Evolutionary conservation across 2,797 vertebrate species (phyloP), one percentile per base, ranked within the genome.

Genomic region (Pygocentrus nattereri): DNA sequence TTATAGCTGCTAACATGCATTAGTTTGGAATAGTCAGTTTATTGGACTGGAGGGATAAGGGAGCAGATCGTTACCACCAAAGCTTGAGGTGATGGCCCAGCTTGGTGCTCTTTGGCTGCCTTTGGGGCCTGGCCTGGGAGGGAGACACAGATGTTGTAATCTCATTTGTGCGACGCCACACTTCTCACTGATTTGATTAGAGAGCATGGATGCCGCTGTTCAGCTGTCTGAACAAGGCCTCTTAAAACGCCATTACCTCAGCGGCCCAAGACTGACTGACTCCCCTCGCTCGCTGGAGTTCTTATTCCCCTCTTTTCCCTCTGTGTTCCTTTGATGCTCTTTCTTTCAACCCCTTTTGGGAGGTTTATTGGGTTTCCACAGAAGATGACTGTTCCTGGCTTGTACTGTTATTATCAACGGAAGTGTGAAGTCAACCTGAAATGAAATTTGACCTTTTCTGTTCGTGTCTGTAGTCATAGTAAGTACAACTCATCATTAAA

Each of bases 121-220:
- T 61, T 11, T 13, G 1, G 8, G 65, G 34, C 25, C 69, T 70
- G 62, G 62, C 21, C 31, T 41, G n/a, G 18, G 80, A 56, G n/a
- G 64, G 27, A 54, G 54, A 44, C 56, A 38, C 56, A 25, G n/a
- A 75, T 75, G 52, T 38, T 82, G 76, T 84, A 83, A 88, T 88
- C 77, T 73, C 47, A 82, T 90, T 85, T 84, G 82, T 88, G 73
- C 67, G 76, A 80, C 19, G 25, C 64, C 78, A 71, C 61, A 52
- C 64, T 70, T 54, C 47, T 74, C 44, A 19, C 61, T 81, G 82
- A 90, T 90, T 62, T 76, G 58, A 85, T 88, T 78, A 87, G 86
- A 54, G 62, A 59, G 81, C 54, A 69, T 38, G 58, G 81, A 79
- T 27, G 76, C 31, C 38, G 49, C 80, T 77, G 65, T 58, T n/a